Evolutionary conservation across 2,888 invertebrate species (phyloP).

Genomic region (Anagyrus pseudococci): DNA sequence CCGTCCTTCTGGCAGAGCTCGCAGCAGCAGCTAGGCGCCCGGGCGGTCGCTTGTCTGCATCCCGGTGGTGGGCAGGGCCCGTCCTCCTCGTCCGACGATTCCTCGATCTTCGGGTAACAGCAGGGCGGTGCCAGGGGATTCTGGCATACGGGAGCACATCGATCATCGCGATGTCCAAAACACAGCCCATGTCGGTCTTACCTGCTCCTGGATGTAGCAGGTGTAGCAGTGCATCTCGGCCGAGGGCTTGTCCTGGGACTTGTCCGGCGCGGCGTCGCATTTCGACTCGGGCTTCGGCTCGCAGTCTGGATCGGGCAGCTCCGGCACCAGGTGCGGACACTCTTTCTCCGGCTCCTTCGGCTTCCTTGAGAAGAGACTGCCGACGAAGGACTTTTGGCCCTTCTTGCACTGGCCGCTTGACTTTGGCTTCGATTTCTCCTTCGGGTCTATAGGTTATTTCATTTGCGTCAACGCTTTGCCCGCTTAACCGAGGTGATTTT

Average conservation of each 20-base stretch:
- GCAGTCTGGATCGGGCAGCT: not conserved
- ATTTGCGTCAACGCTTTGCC: too few relatives aligned
- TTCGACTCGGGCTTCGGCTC: not conserved
- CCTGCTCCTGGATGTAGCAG: not conserved
- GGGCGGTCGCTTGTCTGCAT: not conserved
- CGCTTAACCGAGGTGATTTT: too few relatives aligned
- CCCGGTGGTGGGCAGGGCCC: slow-evolving; percentile 19
- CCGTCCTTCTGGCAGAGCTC: slow-evolving; percentile 20
- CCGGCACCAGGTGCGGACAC: not conserved
- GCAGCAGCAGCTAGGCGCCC: slow-evolving; percentile 23
- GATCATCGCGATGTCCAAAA: too few relatives aligned
- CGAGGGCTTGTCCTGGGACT: not conserved
- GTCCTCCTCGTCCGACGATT: slow-evolving; percentile 7
- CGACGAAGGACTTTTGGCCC: not conserved
- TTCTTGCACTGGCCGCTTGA: not conserved
- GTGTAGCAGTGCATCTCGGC: not conserved
- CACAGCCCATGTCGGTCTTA: too few relatives aligned
- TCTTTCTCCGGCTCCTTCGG: not conserved
- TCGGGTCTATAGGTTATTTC: not conserved
- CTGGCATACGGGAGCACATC: not conserved
- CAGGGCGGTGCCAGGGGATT: slow-evolving; percentile 25
- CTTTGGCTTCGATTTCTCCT: not conserved
- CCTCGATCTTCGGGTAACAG: slow-evolving; percentile 7
- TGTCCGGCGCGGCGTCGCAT: too few relatives aligned
- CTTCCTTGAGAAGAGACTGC: not conserved